Conservation (phyloP, 2,113 vertebrate genomes). For the Aythya baeri region DNA sequence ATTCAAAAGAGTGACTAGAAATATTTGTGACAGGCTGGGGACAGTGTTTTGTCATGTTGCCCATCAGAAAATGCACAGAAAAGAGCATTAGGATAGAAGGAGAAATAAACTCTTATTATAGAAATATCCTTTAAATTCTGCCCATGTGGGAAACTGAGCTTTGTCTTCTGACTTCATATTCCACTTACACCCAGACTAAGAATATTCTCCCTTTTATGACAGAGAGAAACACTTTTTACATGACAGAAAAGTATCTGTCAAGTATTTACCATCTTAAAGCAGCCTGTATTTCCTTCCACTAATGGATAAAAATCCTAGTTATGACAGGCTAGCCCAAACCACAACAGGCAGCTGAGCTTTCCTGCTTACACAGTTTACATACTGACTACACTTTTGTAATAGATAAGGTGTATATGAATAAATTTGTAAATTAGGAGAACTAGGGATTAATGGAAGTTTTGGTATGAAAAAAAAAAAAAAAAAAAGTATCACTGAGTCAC, state of each 20-base stretch:
- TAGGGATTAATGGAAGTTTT: constrained; percentile 23
- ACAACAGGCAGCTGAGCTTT: not conserved
- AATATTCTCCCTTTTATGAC: not conserved
- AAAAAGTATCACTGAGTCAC: constrained; percentile 3
- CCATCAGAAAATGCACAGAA: not conserved
- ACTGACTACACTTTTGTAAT: not conserved
- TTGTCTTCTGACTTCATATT: not conserved
- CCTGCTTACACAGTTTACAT: not conserved
- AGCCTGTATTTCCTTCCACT: not conserved
- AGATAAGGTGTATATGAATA: not conserved
- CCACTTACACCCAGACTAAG: not conserved
- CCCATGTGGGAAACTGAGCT: not conserved
- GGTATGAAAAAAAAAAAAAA: constrained; percentile 38
- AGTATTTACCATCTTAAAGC: not conserved
- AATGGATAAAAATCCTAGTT: not conserved
- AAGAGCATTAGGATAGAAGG: not conserved
- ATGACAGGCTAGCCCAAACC: not conserved
- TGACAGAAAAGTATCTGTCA: not conserved
- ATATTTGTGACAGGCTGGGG: not conserved
- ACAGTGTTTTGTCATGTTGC: not conserved
- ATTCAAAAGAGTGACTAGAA: not conserved
- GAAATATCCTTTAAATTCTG: not conserved
- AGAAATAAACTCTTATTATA: not conserved
- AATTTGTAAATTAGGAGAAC: constrained; percentile 26
- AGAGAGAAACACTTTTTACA: not conserved